phyloP scores from a whole-genome alignment of 2,797 vertebrate species.

The Pipistrellus nathusii region DNA sequence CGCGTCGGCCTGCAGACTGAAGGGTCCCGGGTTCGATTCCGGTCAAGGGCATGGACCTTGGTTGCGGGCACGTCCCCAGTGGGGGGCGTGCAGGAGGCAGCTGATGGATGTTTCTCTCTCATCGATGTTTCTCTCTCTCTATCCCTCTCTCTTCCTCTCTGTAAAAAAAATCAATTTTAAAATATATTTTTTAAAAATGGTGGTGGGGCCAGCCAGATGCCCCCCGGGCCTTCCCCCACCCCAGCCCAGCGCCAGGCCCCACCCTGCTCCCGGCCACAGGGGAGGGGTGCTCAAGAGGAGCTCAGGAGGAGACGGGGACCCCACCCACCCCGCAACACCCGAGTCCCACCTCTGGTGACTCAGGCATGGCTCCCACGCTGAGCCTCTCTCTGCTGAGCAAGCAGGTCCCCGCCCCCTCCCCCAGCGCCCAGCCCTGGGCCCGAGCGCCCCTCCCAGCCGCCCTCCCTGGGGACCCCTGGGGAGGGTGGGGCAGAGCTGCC shows the following conservation, averaged over 20 bases:
- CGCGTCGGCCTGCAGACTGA: too few relatives aligned
- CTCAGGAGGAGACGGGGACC: not conserved
- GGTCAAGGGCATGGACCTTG: too few relatives aligned
- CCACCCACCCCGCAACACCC: not conserved
- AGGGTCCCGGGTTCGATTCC: too few relatives aligned
- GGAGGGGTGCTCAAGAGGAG: not conserved
- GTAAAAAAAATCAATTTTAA: too few relatives aligned
- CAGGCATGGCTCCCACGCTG: not conserved
- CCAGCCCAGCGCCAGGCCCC: not conserved
- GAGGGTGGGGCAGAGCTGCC: not conserved
- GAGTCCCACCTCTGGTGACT: constrained; percentile 62
- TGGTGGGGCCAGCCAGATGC: too few relatives aligned
- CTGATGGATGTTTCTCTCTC: too few relatives aligned
- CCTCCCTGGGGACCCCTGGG: not conserved
- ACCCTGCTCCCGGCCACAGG: not conserved
- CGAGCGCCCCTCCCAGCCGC: not conserved
- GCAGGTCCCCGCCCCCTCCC: not conserved
- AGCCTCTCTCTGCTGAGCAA: not conserved
- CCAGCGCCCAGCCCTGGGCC: not conserved
- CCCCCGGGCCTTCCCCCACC: too few relatives aligned
- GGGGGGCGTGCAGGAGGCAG: too few relatives aligned
- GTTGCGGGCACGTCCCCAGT: too few relatives aligned
- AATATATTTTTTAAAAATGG: too few relatives aligned
- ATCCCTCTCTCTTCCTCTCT: too few relatives aligned
- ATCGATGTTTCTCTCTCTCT: too few relatives aligned